Conservation (phyloP, 2,888 invertebrate genomes). For the Sesamia inferens region DNA sequence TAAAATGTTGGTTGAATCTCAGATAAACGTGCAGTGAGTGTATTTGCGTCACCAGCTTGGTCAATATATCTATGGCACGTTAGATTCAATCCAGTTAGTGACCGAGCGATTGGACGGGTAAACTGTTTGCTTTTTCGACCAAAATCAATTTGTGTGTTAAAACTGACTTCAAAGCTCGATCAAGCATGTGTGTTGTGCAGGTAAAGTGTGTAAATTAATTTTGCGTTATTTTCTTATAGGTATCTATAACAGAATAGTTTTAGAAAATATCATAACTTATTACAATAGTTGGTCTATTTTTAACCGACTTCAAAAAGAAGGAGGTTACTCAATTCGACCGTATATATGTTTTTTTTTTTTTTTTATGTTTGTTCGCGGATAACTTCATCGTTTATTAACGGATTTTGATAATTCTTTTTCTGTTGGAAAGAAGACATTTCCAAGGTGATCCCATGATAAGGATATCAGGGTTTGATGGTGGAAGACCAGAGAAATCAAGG, state of each 20-base stretch:
- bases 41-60: slow-evolving; percentile 17
- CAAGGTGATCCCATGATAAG: too few species aligned
- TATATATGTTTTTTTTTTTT: too few species aligned
- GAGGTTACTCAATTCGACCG: too few species aligned
- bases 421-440: too few species aligned
- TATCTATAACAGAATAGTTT: not conserved
- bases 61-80: slow-evolving; percentile 19
- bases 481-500: too few species aligned
- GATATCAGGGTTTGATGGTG: too few species aligned
- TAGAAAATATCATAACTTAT: too few species aligned
- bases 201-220: not conserved
- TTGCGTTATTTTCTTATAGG: not conserved
- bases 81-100: slow-evolving; percentile 37
- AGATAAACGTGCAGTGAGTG: not conserved
- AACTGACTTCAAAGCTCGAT: slow-evolving; percentile 8
- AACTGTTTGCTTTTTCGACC: slow-evolving; percentile 32
- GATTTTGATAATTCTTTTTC: too few species aligned
- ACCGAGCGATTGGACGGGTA: slow-evolving; percentile 16
- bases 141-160: slow-evolving; percentile 32
- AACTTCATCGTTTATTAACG: too few species aligned
- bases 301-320: too few species aligned
- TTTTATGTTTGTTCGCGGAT: too few species aligned
- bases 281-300: too few species aligned
- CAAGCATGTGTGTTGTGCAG: not conserved
- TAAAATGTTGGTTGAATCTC: not conserved